Conservation (phyloP, 2,888 invertebrate genomes). For the Pinctada fucata region DNA sequence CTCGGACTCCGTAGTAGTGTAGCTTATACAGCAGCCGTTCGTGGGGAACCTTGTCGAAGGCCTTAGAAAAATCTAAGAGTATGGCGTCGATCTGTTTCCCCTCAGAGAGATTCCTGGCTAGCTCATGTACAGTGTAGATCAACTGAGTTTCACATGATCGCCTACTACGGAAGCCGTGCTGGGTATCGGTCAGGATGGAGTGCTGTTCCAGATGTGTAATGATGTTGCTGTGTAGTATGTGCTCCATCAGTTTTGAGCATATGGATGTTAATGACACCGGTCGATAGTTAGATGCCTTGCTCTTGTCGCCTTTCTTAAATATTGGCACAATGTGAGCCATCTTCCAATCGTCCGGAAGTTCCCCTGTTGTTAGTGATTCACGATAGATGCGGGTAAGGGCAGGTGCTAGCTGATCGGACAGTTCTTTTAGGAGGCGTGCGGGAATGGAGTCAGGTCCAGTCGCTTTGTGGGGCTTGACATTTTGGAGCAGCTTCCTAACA, state of each 20-base stretch:
- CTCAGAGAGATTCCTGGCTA: no score
- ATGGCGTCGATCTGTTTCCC: no score
- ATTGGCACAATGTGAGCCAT: conserved; percentile 6
- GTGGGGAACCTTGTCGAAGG: no score
- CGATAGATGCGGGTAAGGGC: conserved; percentile 11
- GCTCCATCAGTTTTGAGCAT: conserved; percentile 4
- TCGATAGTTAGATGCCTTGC: conserved; percentile 10
- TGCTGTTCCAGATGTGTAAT: neutral
- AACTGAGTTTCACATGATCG: neutral
- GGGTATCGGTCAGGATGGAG: neutral
- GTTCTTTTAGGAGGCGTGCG: neutral
- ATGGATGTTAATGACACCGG: conserved; percentile 12
- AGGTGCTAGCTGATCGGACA: conserved; percentile 6
- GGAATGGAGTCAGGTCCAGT: conserved; percentile 9
- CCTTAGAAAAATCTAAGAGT: no score
- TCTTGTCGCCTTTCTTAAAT: conserved; percentile 11
- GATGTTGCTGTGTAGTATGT: neutral
- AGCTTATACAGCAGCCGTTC: no score
- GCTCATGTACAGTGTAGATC: no score
- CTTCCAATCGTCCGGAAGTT: no score
- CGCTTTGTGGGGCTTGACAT: conserved; percentile 14
- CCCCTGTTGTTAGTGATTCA: neutral
- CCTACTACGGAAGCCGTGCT: neutral
- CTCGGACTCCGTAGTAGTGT: no score
- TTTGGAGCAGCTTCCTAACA: conserved; percentile 11